Percentiles rank a stretch among this genome's conserved stretches.
phyloP scores from a whole-genome alignment of 1,140 invertebrate genomes.

The Anthonomus grandis region DNA sequence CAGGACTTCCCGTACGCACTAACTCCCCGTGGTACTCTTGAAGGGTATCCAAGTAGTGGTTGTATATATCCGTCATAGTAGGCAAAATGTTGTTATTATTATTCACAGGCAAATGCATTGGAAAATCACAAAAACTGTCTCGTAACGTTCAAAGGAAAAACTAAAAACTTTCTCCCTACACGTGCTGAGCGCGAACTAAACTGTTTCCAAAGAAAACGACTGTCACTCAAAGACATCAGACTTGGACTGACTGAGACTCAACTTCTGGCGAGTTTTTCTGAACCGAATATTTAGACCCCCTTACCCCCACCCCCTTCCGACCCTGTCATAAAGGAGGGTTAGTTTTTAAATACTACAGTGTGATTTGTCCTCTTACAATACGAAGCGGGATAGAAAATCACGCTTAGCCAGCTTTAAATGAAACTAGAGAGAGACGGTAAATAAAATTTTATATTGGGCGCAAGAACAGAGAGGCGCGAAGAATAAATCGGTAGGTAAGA shows the following conservation, averaged over 20 bases:
- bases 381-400: constrained; percentile 28
- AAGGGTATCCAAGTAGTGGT: constrained; percentile 71
- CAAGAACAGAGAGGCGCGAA: constrained; percentile 31
- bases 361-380: constrained; percentile 46
- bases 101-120: constrained; percentile 53
- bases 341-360: constrained; percentile 47
- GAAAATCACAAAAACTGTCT: background rate
- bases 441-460: constrained; percentile 38
- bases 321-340: constrained; percentile 45
- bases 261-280: constrained; percentile 35
- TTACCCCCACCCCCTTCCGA: constrained; percentile 19
- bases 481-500: constrained; percentile 6
- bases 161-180: constrained; percentile 14
- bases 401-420: too few relatives aligned
- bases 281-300: constrained; percentile 5
- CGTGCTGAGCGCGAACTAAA: constrained; percentile 24
- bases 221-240: constrained; percentile 16
- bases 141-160: constrained; percentile 1
- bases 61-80: constrained; percentile 66
- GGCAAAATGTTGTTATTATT: constrained; percentile 46
- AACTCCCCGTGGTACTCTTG: constrained; percentile 86
- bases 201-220: constrained; percentile 5
- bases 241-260: constrained; percentile 23
- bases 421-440: constrained; percentile 34
- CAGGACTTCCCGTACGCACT: constrained; percentile 86